Evolutionary conservation across 1,140 invertebrate genomes (phyloP).

Genomic region (Eriocheir sinensis): DNA sequence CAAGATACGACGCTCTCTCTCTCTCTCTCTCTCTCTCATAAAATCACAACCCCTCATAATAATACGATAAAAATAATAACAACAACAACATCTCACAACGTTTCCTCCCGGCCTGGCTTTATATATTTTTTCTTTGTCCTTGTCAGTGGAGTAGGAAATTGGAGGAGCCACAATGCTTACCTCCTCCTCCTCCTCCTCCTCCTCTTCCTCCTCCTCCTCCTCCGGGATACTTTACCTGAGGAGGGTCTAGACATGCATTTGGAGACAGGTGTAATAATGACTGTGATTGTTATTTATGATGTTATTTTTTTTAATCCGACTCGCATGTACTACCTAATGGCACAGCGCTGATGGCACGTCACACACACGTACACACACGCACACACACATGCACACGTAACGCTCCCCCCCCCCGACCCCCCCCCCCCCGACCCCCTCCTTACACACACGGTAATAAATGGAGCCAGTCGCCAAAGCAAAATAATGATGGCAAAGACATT

Average conservation of each 20-base stretch:
- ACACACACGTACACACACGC: slow-evolving; percentile 12
- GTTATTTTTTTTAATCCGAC: background rate
- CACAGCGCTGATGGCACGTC: background rate
- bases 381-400: background rate
- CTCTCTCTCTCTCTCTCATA: slow-evolving; percentile 23
- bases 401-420: too few relatives aligned
- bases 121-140: background rate
- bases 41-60: background rate
- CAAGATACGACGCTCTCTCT: background rate
- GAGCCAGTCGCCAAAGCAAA: background rate
- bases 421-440: too few relatives aligned
- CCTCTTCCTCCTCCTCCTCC: too few relatives aligned
- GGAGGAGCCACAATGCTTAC: background rate
- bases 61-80: background rate
- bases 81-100: background rate
- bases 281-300: too few relatives aligned
- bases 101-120: background rate
- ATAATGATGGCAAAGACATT: background rate
- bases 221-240: too few relatives aligned
- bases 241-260: too few relatives aligned
- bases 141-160: background rate
- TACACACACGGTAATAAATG: too few relatives aligned
- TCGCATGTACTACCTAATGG: too few relatives aligned
- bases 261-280: too few relatives aligned
- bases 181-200: background rate